These are phyloP conservation scores for Tetragonula carbonaria DNA, from an alignment of 2,888 invertebrate species.

Conservation along the genomic window DNA sequence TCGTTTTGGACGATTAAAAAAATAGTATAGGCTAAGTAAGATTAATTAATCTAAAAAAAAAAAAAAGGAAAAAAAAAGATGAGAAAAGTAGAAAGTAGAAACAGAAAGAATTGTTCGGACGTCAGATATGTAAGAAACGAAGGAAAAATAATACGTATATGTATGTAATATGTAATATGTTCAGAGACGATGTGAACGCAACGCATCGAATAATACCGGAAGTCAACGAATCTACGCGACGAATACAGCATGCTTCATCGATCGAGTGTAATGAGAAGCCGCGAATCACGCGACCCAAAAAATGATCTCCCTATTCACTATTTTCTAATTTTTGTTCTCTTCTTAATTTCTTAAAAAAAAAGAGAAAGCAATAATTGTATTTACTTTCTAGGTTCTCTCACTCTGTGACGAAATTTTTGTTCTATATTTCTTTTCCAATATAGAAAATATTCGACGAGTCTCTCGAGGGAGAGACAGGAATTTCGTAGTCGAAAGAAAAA, in stretches of 20 bases:
- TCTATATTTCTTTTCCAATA: not conserved
- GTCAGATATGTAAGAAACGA: constrained; percentile 27
- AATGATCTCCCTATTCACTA: not conserved
- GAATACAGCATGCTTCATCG: constrained; percentile 3
- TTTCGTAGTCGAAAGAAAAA: not conserved
- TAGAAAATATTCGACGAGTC: constrained; percentile 5
- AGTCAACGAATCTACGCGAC: constrained; percentile 22
- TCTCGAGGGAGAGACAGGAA: not conserved
- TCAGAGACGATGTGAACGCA: constrained; percentile 26
- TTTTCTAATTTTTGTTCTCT: too few relatives aligned
- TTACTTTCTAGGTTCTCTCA: not conserved
- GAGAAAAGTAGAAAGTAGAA: not conserved
- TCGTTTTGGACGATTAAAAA: constrained; percentile 16
- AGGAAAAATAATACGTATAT: not conserved
- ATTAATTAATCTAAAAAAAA: constrained; percentile 1
- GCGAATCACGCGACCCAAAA: constrained; percentile 33
- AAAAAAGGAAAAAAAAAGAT: constrained; percentile 18
- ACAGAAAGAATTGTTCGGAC: not conserved
- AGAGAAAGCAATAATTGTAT: not conserved
- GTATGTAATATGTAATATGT: not conserved
- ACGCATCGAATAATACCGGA: constrained; percentile 9
- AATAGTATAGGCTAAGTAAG: constrained; percentile 12
- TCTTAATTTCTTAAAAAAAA: too few relatives aligned
- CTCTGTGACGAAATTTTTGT: not conserved
- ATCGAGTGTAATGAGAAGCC: constrained; percentile 6